Percentiles rank a stretch among this genome's conserved stretches.
Evolutionary conservation across 2,797 vertebrate genomes (phyloP).

Genomic region (Avahi laniger): DNA sequence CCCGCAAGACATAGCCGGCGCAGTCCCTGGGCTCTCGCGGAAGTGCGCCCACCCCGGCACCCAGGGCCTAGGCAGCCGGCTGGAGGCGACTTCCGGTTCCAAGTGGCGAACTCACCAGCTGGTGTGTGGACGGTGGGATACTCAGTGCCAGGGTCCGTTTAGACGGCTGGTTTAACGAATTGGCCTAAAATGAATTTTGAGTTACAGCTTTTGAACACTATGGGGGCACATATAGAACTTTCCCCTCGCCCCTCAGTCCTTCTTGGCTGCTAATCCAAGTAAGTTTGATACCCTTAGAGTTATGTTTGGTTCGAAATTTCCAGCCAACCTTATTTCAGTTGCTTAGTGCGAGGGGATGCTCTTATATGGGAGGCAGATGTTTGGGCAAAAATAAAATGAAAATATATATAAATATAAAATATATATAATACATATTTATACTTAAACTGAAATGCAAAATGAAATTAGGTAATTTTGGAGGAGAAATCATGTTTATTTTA

Average conservation of each 20-base stretch:
- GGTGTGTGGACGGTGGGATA: not conserved
- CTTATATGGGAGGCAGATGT: not conserved
- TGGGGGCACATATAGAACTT: not conserved
- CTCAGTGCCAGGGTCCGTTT: not conserved
- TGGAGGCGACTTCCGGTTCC: not conserved
- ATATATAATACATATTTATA: not conserved
- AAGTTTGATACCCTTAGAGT: not conserved
- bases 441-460: not conserved
- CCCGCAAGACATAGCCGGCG: not conserved
- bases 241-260: not conserved
- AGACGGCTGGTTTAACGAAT: not conserved
- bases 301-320: not conserved
- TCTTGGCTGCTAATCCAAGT: not conserved
- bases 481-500: not conserved
- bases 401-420: not conserved
- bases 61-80: not conserved
- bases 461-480: constrained; percentile 28
- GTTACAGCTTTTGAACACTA: not conserved
- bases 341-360: not conserved
- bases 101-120: not conserved
- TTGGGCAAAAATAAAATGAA: not conserved
- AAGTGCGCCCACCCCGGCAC: not conserved
- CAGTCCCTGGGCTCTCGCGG: not conserved
- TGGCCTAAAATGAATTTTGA: not conserved
- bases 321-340: not conserved